phyloP scores from a whole-genome alignment of 2,113 vertebrate species.

The Paedocypris sp. region DNA sequence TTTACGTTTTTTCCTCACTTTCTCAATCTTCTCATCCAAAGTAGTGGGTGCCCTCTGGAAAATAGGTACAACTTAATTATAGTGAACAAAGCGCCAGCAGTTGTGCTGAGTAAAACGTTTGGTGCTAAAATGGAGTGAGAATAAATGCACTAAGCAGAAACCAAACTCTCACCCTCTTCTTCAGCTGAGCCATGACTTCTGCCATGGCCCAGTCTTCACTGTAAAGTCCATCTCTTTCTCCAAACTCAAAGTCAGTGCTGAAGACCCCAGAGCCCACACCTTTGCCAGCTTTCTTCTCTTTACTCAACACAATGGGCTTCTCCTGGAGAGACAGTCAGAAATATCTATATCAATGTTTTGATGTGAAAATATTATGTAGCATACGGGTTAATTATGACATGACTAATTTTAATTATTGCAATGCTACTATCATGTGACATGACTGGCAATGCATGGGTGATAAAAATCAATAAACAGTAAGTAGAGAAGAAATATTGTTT shows the following conservation, averaged over 20 bases:
- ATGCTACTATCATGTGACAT: no score
- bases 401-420: no score
- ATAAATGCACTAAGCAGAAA: no score
- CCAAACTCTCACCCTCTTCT: slow-evolving; percentile 67
- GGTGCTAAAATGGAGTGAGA: no score
- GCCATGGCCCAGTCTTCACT: slow-evolving; percentile 70
- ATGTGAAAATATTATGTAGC: no score
- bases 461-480: no score
- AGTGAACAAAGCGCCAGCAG: background rate
- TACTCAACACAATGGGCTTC: slow-evolving; percentile 46
- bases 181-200: slow-evolving; percentile 76
- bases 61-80: background rate
- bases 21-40: slow-evolving; percentile 90
- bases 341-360: no score
- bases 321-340: slow-evolving; percentile 45
- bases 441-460: no score
- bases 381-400: no score
- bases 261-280: slow-evolving; percentile 51
- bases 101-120: no score
- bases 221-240: slow-evolving; percentile 62
- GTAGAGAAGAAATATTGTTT: no score
- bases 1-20: slow-evolving; percentile 79
- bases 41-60: slow-evolving; percentile 75
- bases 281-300: slow-evolving; percentile 43
- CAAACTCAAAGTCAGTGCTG: slow-evolving; percentile 71